Evolutionary conservation across 2,888 invertebrate genomes (phyloP).

Genomic region (Boloria euphrosyne): DNA sequence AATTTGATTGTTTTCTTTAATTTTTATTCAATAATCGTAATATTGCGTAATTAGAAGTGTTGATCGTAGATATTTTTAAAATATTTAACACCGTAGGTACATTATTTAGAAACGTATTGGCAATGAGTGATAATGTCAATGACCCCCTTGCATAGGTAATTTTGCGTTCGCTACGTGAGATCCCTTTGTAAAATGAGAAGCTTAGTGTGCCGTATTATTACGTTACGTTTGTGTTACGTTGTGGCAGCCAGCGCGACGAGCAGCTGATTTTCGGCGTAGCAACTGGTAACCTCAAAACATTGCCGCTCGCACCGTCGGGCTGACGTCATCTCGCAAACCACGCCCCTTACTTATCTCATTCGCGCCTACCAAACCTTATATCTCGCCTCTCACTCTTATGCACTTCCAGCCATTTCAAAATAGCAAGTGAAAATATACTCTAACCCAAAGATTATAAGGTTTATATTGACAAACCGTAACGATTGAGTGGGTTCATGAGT

Average conservation of each 20-base stretch:
- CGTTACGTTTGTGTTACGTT: constrained; percentile 41
- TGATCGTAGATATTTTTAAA: background rate
- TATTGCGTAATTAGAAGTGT: background rate
- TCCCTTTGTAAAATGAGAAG: constrained; percentile 25
- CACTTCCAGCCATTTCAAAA: constrained; percentile 61
- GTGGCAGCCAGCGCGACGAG: constrained; percentile 43
- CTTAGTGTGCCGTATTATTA: constrained; percentile 20
- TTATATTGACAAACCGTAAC: constrained; percentile 47
- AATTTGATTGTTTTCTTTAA: too few species aligned
- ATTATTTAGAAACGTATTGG: background rate
- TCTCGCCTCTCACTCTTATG: constrained; percentile 53
- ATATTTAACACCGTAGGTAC: background rate
- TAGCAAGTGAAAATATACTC: constrained; percentile 46
- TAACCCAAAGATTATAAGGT: constrained; percentile 47
- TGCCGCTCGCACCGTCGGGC: constrained; percentile 47
- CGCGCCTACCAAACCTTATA: constrained; percentile 35
- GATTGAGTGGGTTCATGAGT: constrained; percentile 43
- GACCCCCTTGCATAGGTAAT: constrained; percentile 17
- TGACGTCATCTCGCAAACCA: constrained; percentile 65
- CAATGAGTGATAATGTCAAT: constrained; percentile 16
- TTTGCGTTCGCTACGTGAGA: constrained; percentile 17
- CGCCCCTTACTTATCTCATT: constrained; percentile 64
- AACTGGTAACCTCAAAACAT: constrained; percentile 63
- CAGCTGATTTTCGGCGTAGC: constrained; percentile 78
- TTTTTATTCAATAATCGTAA: too few species aligned